Evolutionary conservation across 2,113 vertebrate genomes (phyloP), one percentile per base, ranked within the genome.

Genomic region (Heloderma charlesbogerti): DNA sequence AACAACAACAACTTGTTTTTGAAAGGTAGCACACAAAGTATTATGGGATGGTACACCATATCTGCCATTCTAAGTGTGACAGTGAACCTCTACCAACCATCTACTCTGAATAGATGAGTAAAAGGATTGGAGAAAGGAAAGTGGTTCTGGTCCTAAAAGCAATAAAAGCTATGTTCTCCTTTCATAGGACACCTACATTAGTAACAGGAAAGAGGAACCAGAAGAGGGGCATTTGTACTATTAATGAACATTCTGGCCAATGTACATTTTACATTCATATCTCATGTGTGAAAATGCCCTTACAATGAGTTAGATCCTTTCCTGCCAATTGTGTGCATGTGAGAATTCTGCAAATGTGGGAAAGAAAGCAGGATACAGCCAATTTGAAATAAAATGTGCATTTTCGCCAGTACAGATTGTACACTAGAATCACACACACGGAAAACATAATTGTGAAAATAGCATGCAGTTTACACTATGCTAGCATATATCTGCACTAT

Each of bases 271-370:
- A 43, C 40, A 66, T 27, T 15, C 29, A 67, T 18, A 27, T 40
- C 54, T 34, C 20, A 63, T 22, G 29, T 60, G 54, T 43, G 37
- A 78, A 63, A 88, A 12, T 78, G 37, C n/a, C 0, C n/a, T 43
- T 60, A 29, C n/a, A 74, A 8, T 87, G 22, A 29, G 45, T 31
- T 18, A 43, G 22, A 40, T 10, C 48, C n/a, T 87, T 34, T 37
- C 25, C 29, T 93, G 40, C 6, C 66, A 81, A 77, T 27, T 54
- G 15, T 93, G 72, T 66, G 40, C 25, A 71, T 93, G 60, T 90
- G 20, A 2, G 13, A 25, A 86, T 16, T 15, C 0, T 80, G 78
- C 16, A 31, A 48, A 34, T 82, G 51, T 82, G 31, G 51, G 51
- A 60, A n/a, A 60, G 16, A 57, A 82, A n/a, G 34, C 27, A 12